phyloP scores from a whole-genome alignment of 2,888 invertebrate genomes.

The Aporophyla lueneburgensis region DNA sequence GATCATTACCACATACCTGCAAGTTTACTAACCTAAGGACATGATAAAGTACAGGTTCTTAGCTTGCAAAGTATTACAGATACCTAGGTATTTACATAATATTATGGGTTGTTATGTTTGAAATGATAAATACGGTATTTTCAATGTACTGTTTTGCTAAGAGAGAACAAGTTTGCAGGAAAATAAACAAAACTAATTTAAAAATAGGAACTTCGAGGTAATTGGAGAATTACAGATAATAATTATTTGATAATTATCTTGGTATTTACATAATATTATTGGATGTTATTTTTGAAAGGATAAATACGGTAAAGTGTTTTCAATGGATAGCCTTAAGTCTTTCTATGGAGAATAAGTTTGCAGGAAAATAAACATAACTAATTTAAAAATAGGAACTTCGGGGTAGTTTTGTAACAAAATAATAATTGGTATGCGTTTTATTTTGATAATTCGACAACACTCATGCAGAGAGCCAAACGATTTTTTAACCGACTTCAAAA shows the following conservation, averaged over 20 bases:
- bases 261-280: no score
- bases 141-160: not conserved
- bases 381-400: not conserved
- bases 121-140: not conserved
- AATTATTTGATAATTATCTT: no score
- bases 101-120: not conserved
- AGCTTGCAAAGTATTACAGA: not conserved
- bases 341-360: not conserved
- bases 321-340: no score
- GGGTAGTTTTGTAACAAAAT: not conserved
- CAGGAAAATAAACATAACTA: not conserved
- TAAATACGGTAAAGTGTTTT: no score
- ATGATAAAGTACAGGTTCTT: conserved; percentile 19
- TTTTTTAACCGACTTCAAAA: no score
- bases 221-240: no score
- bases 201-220: not conserved
- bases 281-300: no score
- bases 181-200: not conserved
- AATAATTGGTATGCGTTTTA: not conserved
- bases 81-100: not conserved
- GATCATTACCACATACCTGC: conserved; percentile 53
- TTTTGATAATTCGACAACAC: not conserved
- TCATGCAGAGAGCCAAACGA: no score
- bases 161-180: not conserved
- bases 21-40: conserved; percentile 34